Base-by-base conservation (phyloP, 2,888 invertebrate species). In the Clostera curtula region DNA sequence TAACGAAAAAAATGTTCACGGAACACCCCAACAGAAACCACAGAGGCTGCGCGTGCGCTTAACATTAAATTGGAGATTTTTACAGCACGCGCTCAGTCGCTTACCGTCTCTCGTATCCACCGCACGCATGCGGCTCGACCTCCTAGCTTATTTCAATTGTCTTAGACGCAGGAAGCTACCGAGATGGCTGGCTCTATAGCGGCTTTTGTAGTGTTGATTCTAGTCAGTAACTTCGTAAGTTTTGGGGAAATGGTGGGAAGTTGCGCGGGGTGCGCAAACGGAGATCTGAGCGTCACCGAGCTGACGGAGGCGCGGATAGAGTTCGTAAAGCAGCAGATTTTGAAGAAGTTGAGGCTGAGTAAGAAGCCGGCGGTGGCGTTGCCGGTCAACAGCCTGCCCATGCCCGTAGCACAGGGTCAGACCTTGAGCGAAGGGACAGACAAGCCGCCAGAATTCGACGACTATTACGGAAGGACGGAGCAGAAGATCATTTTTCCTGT, bases 401-500 rank as follows among this genome's bases (percentile, higher is more conserved):
- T 88, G 64, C 93, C 93, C 4, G 87, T 93, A 35, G 90, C 90
- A 22, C 90, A 90, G 48, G 92, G 92, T 4, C 88, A 89, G 54
- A 90, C 89, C 19, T 61, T 85, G 16, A 87, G 87, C 30, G 76
- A 85, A 9, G 84, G 85, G 0, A 80, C 85, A 8, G 86, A 85
- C 35, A 86, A 87, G 31, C 87, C 88, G 11, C 74, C 80, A 5
- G 86, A 87, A 32, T 75, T 87, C 1, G 93, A 93, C 49, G 93
- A 93, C 52, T 94, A 92, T 48, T 94, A 93, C 52, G 93, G 93
- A 12, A 88, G 92, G 54, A 93, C 93, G 6, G 92, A 92, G 40
- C 93, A 93, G 77, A 92, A 93, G 47, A 92, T 93, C 24, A 89
- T 94, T 21, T 92, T 94, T 49, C 89, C 93, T 0, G 89, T 90